phyloP scores from a whole-genome alignment of 1,140 invertebrate species.

The Drosophila erecta region DNA sequence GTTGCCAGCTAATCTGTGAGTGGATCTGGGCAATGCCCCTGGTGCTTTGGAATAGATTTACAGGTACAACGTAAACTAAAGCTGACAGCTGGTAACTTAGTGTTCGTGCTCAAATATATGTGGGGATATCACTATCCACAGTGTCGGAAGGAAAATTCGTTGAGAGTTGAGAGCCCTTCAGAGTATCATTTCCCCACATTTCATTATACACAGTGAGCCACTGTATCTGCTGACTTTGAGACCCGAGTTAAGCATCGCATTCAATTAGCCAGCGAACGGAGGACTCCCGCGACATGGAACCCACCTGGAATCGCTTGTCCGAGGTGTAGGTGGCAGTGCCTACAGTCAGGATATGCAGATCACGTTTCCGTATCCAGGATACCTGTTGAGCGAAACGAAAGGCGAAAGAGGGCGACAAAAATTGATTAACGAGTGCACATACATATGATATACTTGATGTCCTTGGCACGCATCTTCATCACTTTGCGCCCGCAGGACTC shows the following conservation, averaged over 20 bases:
- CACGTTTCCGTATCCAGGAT: constrained; percentile 91
- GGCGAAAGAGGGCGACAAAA: constrained; percentile 6
- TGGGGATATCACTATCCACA: too few relatives aligned
- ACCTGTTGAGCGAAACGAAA: constrained; percentile 85
- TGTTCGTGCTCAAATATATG: too few relatives aligned
- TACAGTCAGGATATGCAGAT: constrained; percentile 91
- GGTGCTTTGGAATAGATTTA: constrained; percentile 24
- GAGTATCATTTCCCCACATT: not conserved
- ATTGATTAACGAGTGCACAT: constrained; percentile 51
- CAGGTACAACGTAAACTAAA: constrained; percentile 6
- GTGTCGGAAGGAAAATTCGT: not conserved
- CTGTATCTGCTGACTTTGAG: not conserved
- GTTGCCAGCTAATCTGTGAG: constrained; percentile 35
- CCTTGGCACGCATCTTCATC: constrained; percentile 36
- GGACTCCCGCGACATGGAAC: constrained; percentile 25
- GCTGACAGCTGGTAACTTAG: not conserved
- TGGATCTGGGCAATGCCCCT: constrained; percentile 28
- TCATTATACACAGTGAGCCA: not conserved
- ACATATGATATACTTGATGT: constrained; percentile 33
- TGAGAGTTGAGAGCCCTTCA: not conserved
- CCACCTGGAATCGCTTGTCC: constrained; percentile 89
- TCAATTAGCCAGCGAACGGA: constrained; percentile 31
- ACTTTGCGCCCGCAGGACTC: not conserved
- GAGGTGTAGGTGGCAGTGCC: constrained; percentile 91
- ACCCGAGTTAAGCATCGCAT: constrained; percentile 27